Evolutionary conservation across 2,888 invertebrate species (phyloP), one percentile per base, ranked within the genome.

Genomic region (Carcina quercana): DNA sequence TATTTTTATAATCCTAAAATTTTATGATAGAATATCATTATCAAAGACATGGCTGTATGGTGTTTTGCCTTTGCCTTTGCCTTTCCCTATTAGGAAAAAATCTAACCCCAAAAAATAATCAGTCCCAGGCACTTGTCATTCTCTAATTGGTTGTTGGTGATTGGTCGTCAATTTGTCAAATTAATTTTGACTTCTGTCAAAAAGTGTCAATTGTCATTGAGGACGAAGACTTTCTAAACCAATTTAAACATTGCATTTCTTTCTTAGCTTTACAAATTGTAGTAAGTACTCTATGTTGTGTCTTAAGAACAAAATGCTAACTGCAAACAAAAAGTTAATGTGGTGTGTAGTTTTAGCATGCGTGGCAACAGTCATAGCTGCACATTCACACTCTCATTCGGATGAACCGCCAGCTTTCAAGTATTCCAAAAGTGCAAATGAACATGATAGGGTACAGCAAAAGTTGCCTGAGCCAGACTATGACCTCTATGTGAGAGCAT

Each of bases 401-500:
- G 82, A 87, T 42, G 89, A 90, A 54, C 73, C 88, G 30, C 89
- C 95, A 12, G 87, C 92, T 31, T 95, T 89, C 63, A 96, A 95
- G 76, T 97, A 96, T 72, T 92, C 95, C 0, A 85, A 86, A 66
- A 84, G 86, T 64, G 96, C 75, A 27, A 83, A 83, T 49, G 69
- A 70, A 58, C 65, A 72, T 15, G 34, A 46, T 26, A 84, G 85
- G 59, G 80, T 88, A 58, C 93, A 66, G 45, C 55, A 53, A 37
- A 50, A 57, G 28, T 40, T 53, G 40, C 51, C 53, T 32, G 63
- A 72, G 50, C 53, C 71, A 40, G 61, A 82, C 47, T 73, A 66
- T 47, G 75, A 84, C 50, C 64, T 88, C 52, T 96, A 96, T 91
- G 49, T 92, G 14, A 89, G 93, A 70, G 96, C 97, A 0, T 86